Evolutionary conservation across 1,140 invertebrate species (phyloP), one percentile per base, ranked within the genome.

Genomic region (Aethina tumida): DNA sequence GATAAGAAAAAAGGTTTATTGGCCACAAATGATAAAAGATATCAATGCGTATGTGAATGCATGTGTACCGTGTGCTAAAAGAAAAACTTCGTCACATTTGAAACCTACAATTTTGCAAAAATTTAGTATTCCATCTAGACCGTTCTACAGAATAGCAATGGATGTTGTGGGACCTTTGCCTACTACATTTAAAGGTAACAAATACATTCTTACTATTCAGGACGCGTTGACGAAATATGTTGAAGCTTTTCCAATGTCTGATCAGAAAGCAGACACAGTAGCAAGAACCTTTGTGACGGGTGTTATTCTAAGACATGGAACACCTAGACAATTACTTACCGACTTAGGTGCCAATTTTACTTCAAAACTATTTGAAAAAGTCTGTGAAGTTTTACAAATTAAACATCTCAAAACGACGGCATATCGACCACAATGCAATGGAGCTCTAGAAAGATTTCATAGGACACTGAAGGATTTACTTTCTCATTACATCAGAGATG

Each of bases 81-180:
- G 39, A 25, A 54, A 50, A 34, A 35, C 31, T 4, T 36, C 43
- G 8, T n/a, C 12, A 4, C 31, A 35, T n/a, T 13, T 31, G 7
- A 45, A 36, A 12, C 34, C 18, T 2, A 30, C 35, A 4, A 38
- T 43, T n/a, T 18, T 46, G 22, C 42, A 41, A 25, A 47, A 31
- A 22, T 25, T 32, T 22, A 8, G 16, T 1, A 17, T 17, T 2
- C 21, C 16, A 10, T 1, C 10, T 3, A 29, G n/a, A 13, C 55
- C 49, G 15, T 58, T 59, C 21, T 39, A 58, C 30, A 14, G 38
- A 13, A 45, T 51, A 5, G 47, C 55, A 0, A 39, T 58, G 9
- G 40, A 67, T 58, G 39, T 72, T 55, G 41, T 66, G 49, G 50
- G 56, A 5, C 52, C 56, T 5, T 40, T 62, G 3, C 41, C 48